These are phyloP conservation scores for Ciconia nigra DNA, from an alignment of 2,797 vertebrate species.

Conservation along the genomic window DNA sequence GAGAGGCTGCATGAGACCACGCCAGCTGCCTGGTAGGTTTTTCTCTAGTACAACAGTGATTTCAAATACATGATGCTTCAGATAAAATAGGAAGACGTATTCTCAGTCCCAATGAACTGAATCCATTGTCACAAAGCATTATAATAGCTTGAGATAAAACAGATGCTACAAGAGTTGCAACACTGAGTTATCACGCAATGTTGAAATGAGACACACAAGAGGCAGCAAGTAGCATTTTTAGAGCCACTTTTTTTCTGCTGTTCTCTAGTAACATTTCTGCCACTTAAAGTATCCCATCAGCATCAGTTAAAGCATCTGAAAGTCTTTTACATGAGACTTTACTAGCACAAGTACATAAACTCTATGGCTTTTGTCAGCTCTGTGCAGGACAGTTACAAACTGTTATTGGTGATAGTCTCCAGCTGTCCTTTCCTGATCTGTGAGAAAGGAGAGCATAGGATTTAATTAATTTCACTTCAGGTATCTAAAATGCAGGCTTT, in stretches of 20 bases:
- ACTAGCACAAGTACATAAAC: not conserved
- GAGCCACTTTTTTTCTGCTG: not conserved
- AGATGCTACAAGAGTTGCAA: not conserved
- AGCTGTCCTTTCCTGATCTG: not conserved
- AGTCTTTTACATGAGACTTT: not conserved
- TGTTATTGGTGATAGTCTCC: not conserved
- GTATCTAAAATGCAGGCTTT: not conserved
- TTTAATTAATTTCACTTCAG: not conserved
- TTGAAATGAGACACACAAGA: not conserved
- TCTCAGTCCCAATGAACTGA: not conserved
- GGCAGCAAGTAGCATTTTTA: not conserved
- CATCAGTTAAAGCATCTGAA: not conserved
- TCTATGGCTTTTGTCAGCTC: not conserved
- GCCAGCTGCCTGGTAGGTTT: not conserved
- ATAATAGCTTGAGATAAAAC: not conserved
- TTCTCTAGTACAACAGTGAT: not conserved
- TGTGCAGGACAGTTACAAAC: not conserved
- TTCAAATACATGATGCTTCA: not conserved
- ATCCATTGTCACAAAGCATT: constrained; percentile 17
- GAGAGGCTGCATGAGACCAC: not conserved
- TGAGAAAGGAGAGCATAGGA: not conserved
- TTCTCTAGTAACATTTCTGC: not conserved
- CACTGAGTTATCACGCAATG: not conserved
- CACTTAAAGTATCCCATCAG: not conserved
- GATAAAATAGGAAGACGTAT: not conserved